phyloP scores from a whole-genome alignment of 2,113 vertebrate genomes.

The Hemibagrus wyckioides region DNA sequence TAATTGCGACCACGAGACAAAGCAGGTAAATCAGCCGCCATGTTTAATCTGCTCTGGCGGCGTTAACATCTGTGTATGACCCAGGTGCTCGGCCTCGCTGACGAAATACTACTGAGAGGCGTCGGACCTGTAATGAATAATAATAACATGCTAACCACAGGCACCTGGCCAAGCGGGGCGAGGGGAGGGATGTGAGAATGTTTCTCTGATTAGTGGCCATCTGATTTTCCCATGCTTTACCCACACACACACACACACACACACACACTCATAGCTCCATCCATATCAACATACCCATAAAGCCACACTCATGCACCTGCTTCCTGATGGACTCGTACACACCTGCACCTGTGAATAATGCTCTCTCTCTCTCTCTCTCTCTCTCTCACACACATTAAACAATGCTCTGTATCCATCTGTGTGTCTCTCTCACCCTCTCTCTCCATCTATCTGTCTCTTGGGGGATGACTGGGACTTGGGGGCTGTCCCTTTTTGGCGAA shows the following conservation, averaged over 20 bases:
- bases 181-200: constrained; percentile 28
- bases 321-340: constrained; percentile 66
- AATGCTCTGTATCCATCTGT: background rate
- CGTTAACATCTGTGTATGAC: constrained; percentile 45
- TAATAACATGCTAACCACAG: constrained; percentile 70
- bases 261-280: constrained; percentile 38
- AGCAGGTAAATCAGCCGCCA: constrained; percentile 32
- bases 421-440: constrained; percentile 25
- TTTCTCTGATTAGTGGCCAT: constrained; percentile 50
- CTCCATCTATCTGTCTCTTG: constrained; percentile 61
- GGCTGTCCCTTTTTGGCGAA: background rate
- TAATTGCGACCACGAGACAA: background rate
- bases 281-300: constrained; percentile 48
- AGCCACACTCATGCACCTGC: constrained; percentile 62
- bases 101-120: constrained; percentile 52
- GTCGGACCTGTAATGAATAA: constrained; percentile 60
- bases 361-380: constrained; percentile 48
- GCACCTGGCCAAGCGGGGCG: constrained; percentile 76
- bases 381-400: constrained; percentile 25
- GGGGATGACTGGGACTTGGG: background rate
- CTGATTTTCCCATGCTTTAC: constrained; percentile 37
- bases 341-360: constrained; percentile 65
- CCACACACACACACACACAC: constrained; percentile 20
- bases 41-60: constrained; percentile 16
- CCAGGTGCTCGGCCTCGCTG: constrained; percentile 55